Conservation (phyloP, 2,113 vertebrate genomes). For the Columba janthina region DNA sequence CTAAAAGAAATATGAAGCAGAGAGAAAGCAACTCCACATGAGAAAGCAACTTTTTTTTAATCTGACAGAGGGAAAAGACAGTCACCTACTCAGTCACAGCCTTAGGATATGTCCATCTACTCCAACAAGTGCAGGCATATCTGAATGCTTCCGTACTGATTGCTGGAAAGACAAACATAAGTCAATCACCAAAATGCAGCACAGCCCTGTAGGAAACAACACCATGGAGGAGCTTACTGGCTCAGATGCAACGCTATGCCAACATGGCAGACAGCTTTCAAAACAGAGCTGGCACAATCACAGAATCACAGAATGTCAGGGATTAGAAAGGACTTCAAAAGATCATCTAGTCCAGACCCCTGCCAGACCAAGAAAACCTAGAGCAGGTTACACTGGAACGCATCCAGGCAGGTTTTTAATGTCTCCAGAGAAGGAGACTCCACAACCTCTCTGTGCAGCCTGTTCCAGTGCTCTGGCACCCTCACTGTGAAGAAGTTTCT, state of each 20-base stretch:
- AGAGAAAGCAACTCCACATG: not conserved
- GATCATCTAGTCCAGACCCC: no score
- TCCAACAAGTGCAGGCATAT: not conserved
- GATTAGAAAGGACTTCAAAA: no score
- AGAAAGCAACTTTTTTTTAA: not conserved
- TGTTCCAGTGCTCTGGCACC: no score
- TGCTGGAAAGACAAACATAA: not conserved
- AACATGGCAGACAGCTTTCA: not conserved
- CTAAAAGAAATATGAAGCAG: not conserved
- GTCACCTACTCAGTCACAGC: not conserved
- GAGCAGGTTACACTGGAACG: no score
- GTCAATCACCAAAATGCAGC: not conserved
- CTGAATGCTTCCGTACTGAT: not conserved
- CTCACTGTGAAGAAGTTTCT: no score
- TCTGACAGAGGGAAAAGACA: not conserved
- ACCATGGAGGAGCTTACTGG: not conserved
- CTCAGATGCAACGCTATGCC: not conserved
- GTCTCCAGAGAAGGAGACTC: no score
- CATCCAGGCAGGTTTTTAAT: no score
- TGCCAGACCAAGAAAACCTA: no score
- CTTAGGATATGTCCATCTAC: not conserved
- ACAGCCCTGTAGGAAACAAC: not conserved
- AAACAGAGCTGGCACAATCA: accelerated
- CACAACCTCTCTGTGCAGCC: no score
- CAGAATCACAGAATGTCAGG: no score